Percentiles rank a stretch among this genome's conserved stretches.
These are phyloP conservation scores for Hypocryptadius cinnamomeus DNA, from an alignment of 2,113 vertebrate species.

Conservation along the genomic window DNA sequence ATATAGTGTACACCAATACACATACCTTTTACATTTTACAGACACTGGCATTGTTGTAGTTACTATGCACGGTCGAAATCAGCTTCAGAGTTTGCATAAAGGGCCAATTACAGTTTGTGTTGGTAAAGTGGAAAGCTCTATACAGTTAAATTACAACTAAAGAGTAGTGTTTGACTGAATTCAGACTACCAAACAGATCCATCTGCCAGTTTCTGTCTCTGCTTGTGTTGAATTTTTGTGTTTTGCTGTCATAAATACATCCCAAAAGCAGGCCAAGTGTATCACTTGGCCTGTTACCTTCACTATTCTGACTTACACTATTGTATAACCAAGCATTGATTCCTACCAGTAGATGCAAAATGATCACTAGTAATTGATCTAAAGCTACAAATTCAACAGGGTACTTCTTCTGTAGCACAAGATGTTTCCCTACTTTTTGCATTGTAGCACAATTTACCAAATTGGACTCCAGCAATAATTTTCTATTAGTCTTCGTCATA, in stretches of 20 bases:
- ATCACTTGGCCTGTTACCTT: slow-evolving; percentile 63
- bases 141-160: slow-evolving; percentile 10
- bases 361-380: slow-evolving; percentile 67
- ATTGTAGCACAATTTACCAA: slow-evolving; percentile 78
- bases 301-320: slow-evolving; percentile 62
- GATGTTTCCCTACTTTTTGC: slow-evolving; percentile 72
- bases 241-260: slow-evolving; percentile 59
- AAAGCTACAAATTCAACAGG: slow-evolving; percentile 75
- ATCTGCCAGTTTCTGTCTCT: slow-evolving; percentile 67
- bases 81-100: slow-evolving; percentile 34
- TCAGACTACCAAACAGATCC: slow-evolving; percentile 51
- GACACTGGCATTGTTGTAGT: slow-evolving; percentile 66
- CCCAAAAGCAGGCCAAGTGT: slow-evolving; percentile 53
- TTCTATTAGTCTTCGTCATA: slow-evolving; percentile 74
- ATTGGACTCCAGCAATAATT: slow-evolving; percentile 83
- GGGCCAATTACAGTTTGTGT: slow-evolving; percentile 51
- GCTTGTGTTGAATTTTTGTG: slow-evolving; percentile 63
- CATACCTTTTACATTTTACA: slow-evolving; percentile 61
- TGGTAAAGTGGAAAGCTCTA: slow-evolving; percentile 30
- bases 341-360: slow-evolving; percentile 72
- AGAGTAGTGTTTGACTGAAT: slow-evolving; percentile 44
- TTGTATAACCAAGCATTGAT: slow-evolving; percentile 65
- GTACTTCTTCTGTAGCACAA: slow-evolving; percentile 81
- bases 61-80: slow-evolving; percentile 69
- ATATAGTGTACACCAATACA: slow-evolving; percentile 51